Evolutionary conservation across 2,797 vertebrate genomes (phyloP).

Genomic region (Aldrovandia affinis): DNA sequence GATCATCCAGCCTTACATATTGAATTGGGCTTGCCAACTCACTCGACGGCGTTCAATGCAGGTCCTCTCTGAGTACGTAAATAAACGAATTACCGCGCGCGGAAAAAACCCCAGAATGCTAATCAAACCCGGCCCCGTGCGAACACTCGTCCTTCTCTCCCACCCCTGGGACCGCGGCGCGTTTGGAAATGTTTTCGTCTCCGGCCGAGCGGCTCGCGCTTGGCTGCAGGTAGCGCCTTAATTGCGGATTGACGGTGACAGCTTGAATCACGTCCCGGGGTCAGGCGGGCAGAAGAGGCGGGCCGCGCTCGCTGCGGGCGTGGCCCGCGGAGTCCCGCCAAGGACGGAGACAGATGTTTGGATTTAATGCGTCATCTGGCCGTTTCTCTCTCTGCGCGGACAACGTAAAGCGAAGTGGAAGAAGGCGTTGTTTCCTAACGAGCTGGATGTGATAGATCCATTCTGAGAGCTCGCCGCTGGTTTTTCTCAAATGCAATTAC

Average conservation of each 20-base stretch:
- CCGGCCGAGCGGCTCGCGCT: background rate
- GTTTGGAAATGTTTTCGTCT: background rate
- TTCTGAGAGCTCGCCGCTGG: no score
- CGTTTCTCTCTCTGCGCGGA: no score
- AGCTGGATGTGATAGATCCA: no score
- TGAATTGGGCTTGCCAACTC: background rate
- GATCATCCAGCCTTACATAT: background rate
- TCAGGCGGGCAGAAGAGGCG: background rate
- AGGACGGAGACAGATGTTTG: background rate
- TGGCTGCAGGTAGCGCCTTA: background rate
- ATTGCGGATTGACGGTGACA: background rate
- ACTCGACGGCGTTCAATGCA: background rate
- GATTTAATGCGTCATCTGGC: background rate
- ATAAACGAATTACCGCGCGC: background rate
- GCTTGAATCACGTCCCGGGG: background rate
- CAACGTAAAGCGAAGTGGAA: no score
- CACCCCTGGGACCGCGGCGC: no score
- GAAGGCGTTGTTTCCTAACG: no score
- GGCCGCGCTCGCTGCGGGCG: background rate
- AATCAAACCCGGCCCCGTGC: background rate
- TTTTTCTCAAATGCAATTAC: no score
- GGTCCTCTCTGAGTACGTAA: background rate
- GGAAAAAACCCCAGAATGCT: background rate
- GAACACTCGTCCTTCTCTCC: no score
- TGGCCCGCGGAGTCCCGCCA: no score